Percentiles rank a stretch among this genome's conserved stretches.
Conservation (phyloP, 2,797 vertebrate species). For the Meda fulgida region DNA sequence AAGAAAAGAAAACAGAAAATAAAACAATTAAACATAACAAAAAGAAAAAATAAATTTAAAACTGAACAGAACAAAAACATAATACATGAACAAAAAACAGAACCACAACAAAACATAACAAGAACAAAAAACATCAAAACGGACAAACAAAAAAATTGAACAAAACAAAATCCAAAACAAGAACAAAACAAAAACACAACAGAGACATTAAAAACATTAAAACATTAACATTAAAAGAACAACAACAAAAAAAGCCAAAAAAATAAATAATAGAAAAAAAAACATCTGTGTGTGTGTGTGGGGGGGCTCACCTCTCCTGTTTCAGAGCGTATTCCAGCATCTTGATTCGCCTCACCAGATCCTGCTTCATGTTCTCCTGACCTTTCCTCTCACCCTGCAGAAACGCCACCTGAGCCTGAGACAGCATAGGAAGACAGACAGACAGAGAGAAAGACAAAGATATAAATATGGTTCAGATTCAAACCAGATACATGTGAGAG, state of each 20-base stretch:
- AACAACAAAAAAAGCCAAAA: too few species aligned
- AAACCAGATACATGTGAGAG: conserved; percentile 9
- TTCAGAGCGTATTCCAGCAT: conserved; percentile 67
- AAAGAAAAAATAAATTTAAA: neutral
- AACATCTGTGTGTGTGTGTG: neutral
- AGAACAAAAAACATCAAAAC: neutral
- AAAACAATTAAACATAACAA: neutral
- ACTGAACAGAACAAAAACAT: neutral
- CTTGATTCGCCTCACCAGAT: conserved; percentile 72
- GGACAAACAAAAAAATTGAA: neutral
- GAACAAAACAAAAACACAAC: neutral
- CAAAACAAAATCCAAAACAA: neutral
- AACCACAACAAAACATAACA: neutral
- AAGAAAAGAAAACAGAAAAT: neutral
- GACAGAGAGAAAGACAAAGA: neutral
- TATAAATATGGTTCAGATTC: neutral
- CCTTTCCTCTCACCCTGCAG: conserved; percentile 77
- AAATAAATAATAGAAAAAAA: too few species aligned
- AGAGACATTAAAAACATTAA: too few species aligned
- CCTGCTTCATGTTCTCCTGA: conserved; percentile 88
- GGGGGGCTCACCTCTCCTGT: conserved; percentile 63
- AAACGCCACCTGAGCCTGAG: conserved; percentile 62
- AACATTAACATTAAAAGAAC: too few species aligned
- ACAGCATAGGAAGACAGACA: conserved; percentile 42
- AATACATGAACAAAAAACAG: neutral